Evolutionary conservation across 35 echinoderm and acorn worm species (phyloP).

Genomic region (Lytechinus variegatus): DNA sequence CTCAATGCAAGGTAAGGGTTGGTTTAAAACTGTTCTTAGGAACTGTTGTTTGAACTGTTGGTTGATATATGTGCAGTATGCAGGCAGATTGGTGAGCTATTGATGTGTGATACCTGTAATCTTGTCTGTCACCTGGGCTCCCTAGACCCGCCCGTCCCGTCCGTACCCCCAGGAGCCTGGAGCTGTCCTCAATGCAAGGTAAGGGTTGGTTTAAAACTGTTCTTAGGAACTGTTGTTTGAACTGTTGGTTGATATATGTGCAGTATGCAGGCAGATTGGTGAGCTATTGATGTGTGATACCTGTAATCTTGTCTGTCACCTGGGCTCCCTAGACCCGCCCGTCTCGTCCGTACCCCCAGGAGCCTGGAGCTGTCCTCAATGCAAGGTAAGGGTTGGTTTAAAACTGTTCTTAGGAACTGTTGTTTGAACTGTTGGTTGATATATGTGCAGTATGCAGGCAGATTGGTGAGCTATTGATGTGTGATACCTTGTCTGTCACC

Average conservation of each 20-base stretch:
- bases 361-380: constrained; percentile 89
- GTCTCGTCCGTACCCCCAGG: constrained; percentile 82
- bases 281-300: constrained; percentile 92
- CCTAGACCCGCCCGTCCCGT: constrained; percentile 77
- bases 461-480: constrained; percentile 85
- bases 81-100: constrained; percentile 75
- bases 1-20: constrained; percentile 82
- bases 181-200: constrained; percentile 94
- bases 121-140: constrained; percentile 84
- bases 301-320: constrained; percentile 85
- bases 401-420: no score
- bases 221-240: no score
- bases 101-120: constrained; percentile 89
- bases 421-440: no score
- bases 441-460: constrained; percentile 77
- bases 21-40: no score
- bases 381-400: constrained; percentile 61
- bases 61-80: no score
- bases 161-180: constrained; percentile 88
- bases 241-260: no score
- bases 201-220: neutral
- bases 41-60: no score
- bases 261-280: constrained; percentile 77
- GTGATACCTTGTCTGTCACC: constrained; percentile 88
- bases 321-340: constrained; percentile 79